Conservation (phyloP, 2,797 vertebrate species). For the Micropoecilia bifurca region DNA sequence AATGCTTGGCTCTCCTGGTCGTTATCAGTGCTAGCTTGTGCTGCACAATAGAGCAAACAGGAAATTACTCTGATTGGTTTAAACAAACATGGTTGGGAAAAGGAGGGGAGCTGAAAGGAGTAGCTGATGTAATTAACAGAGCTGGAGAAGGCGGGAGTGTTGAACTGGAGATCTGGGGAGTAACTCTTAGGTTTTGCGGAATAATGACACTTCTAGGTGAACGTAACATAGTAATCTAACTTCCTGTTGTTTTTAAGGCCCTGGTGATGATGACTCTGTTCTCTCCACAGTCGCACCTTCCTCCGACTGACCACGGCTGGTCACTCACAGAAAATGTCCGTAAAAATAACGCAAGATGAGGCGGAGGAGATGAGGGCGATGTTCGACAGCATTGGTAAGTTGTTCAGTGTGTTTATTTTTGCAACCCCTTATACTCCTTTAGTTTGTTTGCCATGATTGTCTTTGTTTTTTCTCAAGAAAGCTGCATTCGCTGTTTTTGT, state of each 20-base stretch:
- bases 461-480: not conserved
- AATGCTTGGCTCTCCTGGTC: conserved; percentile 3
- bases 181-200: not conserved
- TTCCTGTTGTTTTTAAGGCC: conserved; percentile 5
- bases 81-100: conserved; percentile 29
- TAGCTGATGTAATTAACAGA: conserved; percentile 21
- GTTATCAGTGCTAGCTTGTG: conserved; percentile 6
- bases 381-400: conserved; percentile 90
- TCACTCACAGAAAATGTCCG: conserved; percentile 88
- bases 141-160: conserved; percentile 8
- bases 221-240: not conserved
- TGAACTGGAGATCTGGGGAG: not conserved
- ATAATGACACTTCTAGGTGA: not conserved
- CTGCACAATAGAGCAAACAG: conserved; percentile 49
- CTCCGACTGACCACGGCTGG: conserved; percentile 71
- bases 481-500: not conserved
- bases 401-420: not conserved
- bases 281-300: conserved; percentile 76
- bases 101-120: conserved; percentile 37
- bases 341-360: conserved; percentile 94
- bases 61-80: conserved; percentile 61
- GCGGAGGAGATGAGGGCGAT: conserved; percentile 92
- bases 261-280: conserved; percentile 10
- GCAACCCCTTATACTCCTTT: not conserved
- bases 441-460: not conserved